phyloP scores from a whole-genome alignment of 2,797 vertebrate genomes.

The Cossypha heuglini region DNA sequence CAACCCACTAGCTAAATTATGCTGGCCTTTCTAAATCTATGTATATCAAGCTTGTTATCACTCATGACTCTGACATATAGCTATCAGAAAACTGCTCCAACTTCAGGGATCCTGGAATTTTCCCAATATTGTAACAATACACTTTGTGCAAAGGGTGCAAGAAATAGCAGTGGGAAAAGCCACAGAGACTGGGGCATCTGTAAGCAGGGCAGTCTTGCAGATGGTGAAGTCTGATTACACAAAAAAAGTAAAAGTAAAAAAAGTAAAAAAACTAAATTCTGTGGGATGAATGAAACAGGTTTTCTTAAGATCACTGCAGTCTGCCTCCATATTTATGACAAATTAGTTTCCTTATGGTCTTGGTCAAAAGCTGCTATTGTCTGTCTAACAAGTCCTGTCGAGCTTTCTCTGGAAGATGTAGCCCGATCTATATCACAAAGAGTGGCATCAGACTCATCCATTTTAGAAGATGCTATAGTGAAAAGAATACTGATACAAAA shows the following conservation, averaged over 20 bases:
- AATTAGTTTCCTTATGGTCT: background rate
- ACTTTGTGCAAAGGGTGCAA: background rate
- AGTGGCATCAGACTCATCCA: background rate
- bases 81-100: background rate
- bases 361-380: background rate
- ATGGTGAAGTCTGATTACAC: background rate
- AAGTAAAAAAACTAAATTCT: no score
- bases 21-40: background rate
- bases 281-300: background rate
- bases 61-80: background rate
- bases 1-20: background rate
- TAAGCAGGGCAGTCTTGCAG: background rate
- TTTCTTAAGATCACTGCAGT: background rate
- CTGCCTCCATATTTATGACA: background rate
- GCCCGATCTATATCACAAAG: background rate
- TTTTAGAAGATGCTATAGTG: background rate
- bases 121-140: background rate
- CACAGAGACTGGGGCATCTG: background rate
- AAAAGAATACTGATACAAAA: background rate
- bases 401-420: background rate
- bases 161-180: background rate
- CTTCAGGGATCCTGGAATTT: background rate
- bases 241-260: no score
- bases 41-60: background rate
- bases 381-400: background rate